These are phyloP conservation scores for Cotesia chilonis DNA, from an alignment of 1,140 invertebrate species.

Conservation along the genomic window DNA sequence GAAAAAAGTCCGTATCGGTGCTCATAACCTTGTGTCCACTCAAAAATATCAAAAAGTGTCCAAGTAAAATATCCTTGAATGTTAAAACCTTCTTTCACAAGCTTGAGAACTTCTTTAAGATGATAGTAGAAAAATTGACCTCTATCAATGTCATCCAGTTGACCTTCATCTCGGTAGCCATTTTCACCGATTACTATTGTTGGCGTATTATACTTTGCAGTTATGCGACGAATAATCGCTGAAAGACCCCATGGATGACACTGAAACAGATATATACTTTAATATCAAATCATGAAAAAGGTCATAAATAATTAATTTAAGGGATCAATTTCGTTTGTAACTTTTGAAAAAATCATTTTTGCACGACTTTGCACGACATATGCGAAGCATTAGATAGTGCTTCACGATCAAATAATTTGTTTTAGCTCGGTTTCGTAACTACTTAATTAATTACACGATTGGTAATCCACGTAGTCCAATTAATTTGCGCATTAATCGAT, in stretches of 20 bases:
- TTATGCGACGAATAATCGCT: slow-evolving; percentile 59
- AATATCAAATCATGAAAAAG: too few species aligned
- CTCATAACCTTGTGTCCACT: slow-evolving; percentile 74
- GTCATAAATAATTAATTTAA: too few species aligned
- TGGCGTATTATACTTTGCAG: slow-evolving; percentile 58
- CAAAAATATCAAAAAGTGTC: slow-evolving; percentile 82
- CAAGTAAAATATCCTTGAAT: slow-evolving; percentile 75
- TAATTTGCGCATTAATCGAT: too few species aligned
- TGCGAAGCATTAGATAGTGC: too few species aligned
- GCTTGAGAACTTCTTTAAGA: slow-evolving; percentile 56
- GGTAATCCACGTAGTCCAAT: too few species aligned
- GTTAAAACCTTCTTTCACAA: slow-evolving; percentile 61
- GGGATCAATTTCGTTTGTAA: too few species aligned
- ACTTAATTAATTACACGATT: too few species aligned
- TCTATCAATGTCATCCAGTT: slow-evolving; percentile 65
- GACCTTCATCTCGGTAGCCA: slow-evolving; percentile 66
- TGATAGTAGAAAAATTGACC: slow-evolving; percentile 57
- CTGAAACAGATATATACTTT: slow-evolving; percentile 21
- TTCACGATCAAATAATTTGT: too few species aligned
- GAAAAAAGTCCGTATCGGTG: slow-evolving; percentile 56
- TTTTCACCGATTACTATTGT: slow-evolving; percentile 68
- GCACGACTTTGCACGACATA: too few species aligned
- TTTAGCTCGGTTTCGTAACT: too few species aligned
- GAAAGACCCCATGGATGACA: slow-evolving; percentile 59
- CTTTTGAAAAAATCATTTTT: too few species aligned